phyloP scores from a whole-genome alignment of 2,797 vertebrate genomes.

The Lycodopsis pacificus region DNA sequence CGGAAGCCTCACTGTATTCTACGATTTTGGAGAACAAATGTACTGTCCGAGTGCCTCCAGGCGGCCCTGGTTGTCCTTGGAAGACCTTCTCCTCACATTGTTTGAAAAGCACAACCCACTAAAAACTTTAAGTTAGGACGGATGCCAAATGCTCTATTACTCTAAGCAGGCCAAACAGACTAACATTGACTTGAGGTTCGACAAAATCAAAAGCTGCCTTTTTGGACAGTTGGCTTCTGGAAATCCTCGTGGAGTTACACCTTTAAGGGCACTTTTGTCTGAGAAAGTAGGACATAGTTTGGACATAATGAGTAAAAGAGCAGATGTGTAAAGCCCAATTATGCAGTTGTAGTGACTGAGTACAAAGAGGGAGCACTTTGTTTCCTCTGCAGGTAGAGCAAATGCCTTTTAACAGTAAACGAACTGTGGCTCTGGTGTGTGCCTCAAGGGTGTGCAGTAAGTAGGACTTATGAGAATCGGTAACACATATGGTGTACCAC shows the following conservation, averaged over 20 bases:
- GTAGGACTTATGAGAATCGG: slow-evolving; percentile 17
- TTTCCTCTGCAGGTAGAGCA: slow-evolving; percentile 30
- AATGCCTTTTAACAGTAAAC: slow-evolving; percentile 28
- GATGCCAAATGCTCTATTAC: slow-evolving; percentile 4
- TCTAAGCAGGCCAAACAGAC: slow-evolving; percentile 13
- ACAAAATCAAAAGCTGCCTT: slow-evolving; percentile 18
- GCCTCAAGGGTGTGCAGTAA: slow-evolving; percentile 1
- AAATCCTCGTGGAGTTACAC: slow-evolving; percentile 9
- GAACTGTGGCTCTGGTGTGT: slow-evolving; percentile 16
- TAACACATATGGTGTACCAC: slow-evolving; percentile 3
- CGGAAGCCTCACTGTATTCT: slow-evolving; percentile 52
- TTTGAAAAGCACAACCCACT: slow-evolving; percentile 20
- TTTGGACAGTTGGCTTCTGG: background rate
- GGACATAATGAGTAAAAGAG: slow-evolving; percentile 29
- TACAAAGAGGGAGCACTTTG: slow-evolving; percentile 16
- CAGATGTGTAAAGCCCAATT: slow-evolving; percentile 42
- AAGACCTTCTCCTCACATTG: slow-evolving; percentile 24
- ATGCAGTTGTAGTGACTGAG: slow-evolving; percentile 23
- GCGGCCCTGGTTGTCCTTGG: slow-evolving; percentile 43
- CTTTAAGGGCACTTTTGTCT: slow-evolving; percentile 13
- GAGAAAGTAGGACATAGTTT: slow-evolving; percentile 16
- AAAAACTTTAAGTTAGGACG: slow-evolving; percentile 15
- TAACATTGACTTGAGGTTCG: slow-evolving; percentile 21
- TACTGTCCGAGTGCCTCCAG: slow-evolving; percentile 20
- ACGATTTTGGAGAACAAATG: slow-evolving; percentile 43